Percentiles rank a stretch among this genome's conserved stretches.
Evolutionary conservation across 1,140 invertebrate genomes (phyloP).

Genomic region (Drosophila pandora): DNA sequence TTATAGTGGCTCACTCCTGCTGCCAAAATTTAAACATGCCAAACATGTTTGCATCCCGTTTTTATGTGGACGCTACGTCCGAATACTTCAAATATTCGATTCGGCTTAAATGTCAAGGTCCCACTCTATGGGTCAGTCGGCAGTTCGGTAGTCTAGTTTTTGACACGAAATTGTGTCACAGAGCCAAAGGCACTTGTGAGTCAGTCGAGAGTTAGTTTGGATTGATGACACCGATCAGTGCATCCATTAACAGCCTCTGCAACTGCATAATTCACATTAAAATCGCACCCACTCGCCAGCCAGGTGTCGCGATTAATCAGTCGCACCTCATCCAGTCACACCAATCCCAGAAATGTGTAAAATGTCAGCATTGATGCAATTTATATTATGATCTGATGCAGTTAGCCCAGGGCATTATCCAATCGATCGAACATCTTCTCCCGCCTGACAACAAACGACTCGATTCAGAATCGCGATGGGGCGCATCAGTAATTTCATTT

Average conservation of each 20-base stretch:
- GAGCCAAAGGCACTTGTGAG: slow-evolving; percentile 13
- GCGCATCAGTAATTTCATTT: slow-evolving; percentile 42
- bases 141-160: not conserved
- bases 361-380: slow-evolving; percentile 68
- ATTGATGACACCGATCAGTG: slow-evolving; percentile 59
- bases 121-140: slow-evolving; percentile 4
- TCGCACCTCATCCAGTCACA: slow-evolving; percentile 34
- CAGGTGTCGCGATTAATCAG: slow-evolving; percentile 68
- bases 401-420: slow-evolving; percentile 5
- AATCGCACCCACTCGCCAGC: slow-evolving; percentile 60
- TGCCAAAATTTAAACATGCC: slow-evolving; percentile 71
- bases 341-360: slow-evolving; percentile 77
- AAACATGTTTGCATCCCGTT: slow-evolving; percentile 82
- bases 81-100: slow-evolving; percentile 46
- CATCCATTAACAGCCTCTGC: slow-evolving; percentile 46
- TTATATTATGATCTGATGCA: slow-evolving; percentile 36
- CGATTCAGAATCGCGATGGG: slow-evolving; percentile 40
- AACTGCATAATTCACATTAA: slow-evolving; percentile 26
- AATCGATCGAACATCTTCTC: slow-evolving; percentile 23
- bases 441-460: slow-evolving; percentile 27
- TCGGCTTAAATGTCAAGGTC: slow-evolving; percentile 68
- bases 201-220: slow-evolving; percentile 8
- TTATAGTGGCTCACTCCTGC: slow-evolving; percentile 53
- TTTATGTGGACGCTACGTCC: slow-evolving; percentile 62
- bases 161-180: slow-evolving; percentile 60